These are phyloP conservation scores for Torymus aiolomorphi DNA, from an alignment of 2,888 invertebrate genomes.

Conservation along the genomic window DNA sequence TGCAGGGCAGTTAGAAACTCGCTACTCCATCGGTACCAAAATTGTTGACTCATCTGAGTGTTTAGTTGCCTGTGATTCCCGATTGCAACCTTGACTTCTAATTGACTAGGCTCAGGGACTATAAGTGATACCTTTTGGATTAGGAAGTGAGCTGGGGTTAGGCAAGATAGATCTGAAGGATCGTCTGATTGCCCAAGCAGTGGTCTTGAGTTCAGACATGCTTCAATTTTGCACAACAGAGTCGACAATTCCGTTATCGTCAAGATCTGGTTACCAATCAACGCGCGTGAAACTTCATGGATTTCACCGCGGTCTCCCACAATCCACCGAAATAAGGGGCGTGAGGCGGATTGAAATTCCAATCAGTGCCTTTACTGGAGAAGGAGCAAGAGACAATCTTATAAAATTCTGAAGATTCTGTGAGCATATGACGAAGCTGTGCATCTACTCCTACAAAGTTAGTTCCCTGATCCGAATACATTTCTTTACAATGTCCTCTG, in stretches of 20 bases:
- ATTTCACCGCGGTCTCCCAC: constrained; percentile 3
- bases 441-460: neutral
- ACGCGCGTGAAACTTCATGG: neutral
- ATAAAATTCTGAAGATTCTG: neutral
- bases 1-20: constrained; percentile 4
- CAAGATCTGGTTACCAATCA: neutral
- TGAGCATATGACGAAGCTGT: neutral
- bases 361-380: no score
- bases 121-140: neutral
- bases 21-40: neutral
- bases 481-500: neutral
- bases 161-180: neutral
- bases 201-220: neutral
- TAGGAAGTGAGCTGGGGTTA: neutral
- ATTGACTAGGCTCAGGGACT: neutral
- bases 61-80: neutral
- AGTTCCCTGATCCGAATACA: neutral
- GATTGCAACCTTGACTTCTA: no score
- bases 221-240: neutral
- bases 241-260: neutral
- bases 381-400: neutral
- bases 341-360: no score
- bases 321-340: no score
- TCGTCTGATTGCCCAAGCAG: neutral
- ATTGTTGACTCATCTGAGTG: neutral